Evolutionary conservation across 1,140 invertebrate species (phyloP).

Genomic region (Schmidtea mediterranea): DNA sequence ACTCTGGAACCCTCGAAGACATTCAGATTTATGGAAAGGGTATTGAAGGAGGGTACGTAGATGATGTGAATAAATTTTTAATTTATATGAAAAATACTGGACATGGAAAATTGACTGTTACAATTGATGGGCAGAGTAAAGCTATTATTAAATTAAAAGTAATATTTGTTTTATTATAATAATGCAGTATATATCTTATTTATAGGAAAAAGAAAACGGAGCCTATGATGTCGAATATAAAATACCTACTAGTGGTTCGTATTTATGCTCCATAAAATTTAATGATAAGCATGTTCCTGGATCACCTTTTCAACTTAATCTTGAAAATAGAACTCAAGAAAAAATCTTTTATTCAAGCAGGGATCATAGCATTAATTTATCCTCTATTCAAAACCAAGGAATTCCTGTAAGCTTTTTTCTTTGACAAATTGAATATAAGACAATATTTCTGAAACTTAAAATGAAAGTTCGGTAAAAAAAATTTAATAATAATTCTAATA

Average conservation of each 20-base stretch:
- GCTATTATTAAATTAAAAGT: constrained; percentile 29
- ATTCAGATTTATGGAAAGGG: constrained; percentile 63
- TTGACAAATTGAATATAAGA: too few relatives aligned
- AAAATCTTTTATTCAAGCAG: constrained; percentile 46
- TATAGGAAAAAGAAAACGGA: constrained; percentile 47
- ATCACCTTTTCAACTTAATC: constrained; percentile 71
- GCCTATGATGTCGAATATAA: constrained; percentile 63
- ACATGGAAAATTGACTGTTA: constrained; percentile 60
- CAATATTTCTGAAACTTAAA: too few relatives aligned
- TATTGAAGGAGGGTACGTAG: constrained; percentile 32
- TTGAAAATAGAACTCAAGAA: constrained; percentile 24
- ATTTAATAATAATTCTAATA: too few relatives aligned
- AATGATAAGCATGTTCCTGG: constrained; percentile 90
- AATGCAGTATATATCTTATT: too few relatives aligned
- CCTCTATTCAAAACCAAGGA: constrained; percentile 33
- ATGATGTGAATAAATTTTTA: constrained; percentile 68
- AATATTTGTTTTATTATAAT: too few relatives aligned
- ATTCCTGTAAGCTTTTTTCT: constrained; percentile 34
- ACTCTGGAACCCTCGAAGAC: constrained; percentile 74
- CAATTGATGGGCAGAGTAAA: constrained; percentile 73
- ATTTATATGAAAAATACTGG: constrained; percentile 82
- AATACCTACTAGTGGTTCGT: constrained; percentile 58
- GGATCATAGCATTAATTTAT: constrained; percentile 47
- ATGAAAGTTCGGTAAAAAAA: too few relatives aligned
- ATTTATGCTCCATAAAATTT: constrained; percentile 75